These are phyloP conservation scores for Nematolebias whitei DNA, from an alignment of 2,113 vertebrate genomes.

Conservation along the genomic window DNA sequence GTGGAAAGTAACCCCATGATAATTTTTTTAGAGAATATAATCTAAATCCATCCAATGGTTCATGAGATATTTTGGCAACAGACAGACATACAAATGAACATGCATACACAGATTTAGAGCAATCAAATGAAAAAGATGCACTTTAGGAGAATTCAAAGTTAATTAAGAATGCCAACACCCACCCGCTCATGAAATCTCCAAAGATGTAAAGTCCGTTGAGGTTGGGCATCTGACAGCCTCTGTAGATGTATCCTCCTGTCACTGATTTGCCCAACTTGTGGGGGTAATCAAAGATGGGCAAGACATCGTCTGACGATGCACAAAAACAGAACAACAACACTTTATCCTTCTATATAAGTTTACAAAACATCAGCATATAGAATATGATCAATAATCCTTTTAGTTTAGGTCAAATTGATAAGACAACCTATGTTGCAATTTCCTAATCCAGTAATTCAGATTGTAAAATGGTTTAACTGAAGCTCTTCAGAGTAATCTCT, in stretches of 20 bases:
- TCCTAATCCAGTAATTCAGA: neutral
- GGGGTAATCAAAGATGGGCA: constrained; percentile 85
- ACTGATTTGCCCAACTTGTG: constrained; percentile 85
- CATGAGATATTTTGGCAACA: too few species aligned
- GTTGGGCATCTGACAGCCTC: constrained; percentile 86
- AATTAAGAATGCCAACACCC: constrained; percentile 29
- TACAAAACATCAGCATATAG: too few species aligned
- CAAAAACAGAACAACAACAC: constrained; percentile 5
- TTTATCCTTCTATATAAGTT: neutral
- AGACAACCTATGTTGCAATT: too few species aligned
- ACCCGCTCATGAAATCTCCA: constrained; percentile 88
- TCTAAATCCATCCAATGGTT: too few species aligned
- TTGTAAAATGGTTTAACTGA: too few species aligned
- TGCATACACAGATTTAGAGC: too few species aligned
- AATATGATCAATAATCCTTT: too few species aligned
- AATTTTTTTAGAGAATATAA: too few species aligned
- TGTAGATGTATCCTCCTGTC: constrained; percentile 85
- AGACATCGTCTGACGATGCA: constrained; percentile 76
- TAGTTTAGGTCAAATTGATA: neutral
- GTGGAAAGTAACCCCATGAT: too few species aligned
- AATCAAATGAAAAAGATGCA: too few species aligned
- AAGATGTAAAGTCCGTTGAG: constrained; percentile 85
- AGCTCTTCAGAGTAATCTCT: neutral
- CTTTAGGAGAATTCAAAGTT: too few species aligned
- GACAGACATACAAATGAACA: too few species aligned